Percentiles rank a stretch among this genome's conserved stretches.
Evolutionary conservation across 1,140 invertebrate species (phyloP).

Genomic region (Polypedilum vanderplanki): DNA sequence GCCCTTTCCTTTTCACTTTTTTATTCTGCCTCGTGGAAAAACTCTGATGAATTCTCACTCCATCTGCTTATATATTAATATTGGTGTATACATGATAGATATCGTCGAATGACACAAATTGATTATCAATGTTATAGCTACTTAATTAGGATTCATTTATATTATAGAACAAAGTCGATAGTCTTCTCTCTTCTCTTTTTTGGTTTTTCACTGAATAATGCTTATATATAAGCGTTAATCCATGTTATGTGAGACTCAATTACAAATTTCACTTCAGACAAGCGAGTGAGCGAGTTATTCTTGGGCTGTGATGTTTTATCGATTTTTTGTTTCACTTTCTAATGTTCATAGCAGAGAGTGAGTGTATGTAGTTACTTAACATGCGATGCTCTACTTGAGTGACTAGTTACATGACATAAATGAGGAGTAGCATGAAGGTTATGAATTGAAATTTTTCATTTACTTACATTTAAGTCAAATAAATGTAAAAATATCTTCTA

Average conservation of each 20-base stretch:
- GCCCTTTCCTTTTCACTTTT: too few relatives aligned
- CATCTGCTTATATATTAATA: too few relatives aligned
- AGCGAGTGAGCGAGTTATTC: background rate
- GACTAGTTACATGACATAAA: background rate
- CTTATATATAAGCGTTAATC: background rate
- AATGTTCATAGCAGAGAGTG: background rate
- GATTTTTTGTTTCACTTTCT: background rate
- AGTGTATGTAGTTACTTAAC: background rate
- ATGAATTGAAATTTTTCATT: too few relatives aligned
- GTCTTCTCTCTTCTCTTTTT: too few relatives aligned
- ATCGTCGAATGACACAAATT: conserved; percentile 11
- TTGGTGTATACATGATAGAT: background rate
- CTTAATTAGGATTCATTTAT: conserved; percentile 21
- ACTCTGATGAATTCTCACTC: too few relatives aligned
- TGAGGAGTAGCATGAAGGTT: background rate
- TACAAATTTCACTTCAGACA: background rate
- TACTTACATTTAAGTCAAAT: too few relatives aligned
- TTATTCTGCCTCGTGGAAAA: too few relatives aligned
- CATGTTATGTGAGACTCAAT: background rate
- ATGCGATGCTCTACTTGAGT: background rate
- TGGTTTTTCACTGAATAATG: too few relatives aligned
- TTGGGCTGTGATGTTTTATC: background rate
- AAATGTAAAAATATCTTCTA: too few relatives aligned
- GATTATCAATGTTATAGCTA: conserved; percentile 10
- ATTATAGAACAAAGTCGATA: too few relatives aligned